A percentile compares a stretch with the other conserved stretches of the same genome.
Conservation (phyloP, 2,888 invertebrate genomes). For the Drosophila sordidula region DNA sequence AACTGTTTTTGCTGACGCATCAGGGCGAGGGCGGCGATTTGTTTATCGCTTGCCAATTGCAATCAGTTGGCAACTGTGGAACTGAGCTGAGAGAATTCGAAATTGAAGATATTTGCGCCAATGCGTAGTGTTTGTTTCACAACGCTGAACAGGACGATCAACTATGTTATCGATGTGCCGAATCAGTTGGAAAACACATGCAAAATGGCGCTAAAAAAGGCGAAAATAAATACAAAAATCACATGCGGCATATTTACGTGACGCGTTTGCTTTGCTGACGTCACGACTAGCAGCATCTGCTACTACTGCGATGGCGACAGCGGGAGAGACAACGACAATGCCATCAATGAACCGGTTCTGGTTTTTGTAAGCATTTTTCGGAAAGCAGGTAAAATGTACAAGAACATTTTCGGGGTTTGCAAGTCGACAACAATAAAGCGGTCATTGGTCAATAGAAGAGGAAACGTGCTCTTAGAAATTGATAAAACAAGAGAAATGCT, state of each 20-base stretch:
- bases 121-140: neutral
- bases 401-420: conserved; percentile 2
- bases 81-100: neutral
- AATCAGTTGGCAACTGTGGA: conserved; percentile 8
- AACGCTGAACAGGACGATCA: conserved; percentile 17
- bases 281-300: conserved; percentile 37
- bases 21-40: conserved; percentile 5
- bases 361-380: conserved; percentile 11
- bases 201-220: conserved; percentile 57
- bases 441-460: conserved; percentile 7
- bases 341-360: conserved; percentile 27
- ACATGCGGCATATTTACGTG: conserved; percentile 49
- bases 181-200: conserved; percentile 27
- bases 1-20: conserved; percentile 27
- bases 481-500: conserved; percentile 23
- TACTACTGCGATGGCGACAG: too few species aligned
- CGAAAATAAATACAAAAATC: conserved; percentile 47
- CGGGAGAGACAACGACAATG: neutral
- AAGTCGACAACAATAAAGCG: conserved; percentile 21
- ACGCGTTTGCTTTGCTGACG: conserved; percentile 55
- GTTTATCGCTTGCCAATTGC: conserved; percentile 33
- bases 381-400: conserved; percentile 38
- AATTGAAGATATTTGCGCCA: conserved; percentile 1
- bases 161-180: conserved; percentile 11
- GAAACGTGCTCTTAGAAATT: conserved; percentile 17